Evolutionary conservation across 2,888 invertebrate genomes (phyloP).

Genomic region (Meghimatium bilineatum): DNA sequence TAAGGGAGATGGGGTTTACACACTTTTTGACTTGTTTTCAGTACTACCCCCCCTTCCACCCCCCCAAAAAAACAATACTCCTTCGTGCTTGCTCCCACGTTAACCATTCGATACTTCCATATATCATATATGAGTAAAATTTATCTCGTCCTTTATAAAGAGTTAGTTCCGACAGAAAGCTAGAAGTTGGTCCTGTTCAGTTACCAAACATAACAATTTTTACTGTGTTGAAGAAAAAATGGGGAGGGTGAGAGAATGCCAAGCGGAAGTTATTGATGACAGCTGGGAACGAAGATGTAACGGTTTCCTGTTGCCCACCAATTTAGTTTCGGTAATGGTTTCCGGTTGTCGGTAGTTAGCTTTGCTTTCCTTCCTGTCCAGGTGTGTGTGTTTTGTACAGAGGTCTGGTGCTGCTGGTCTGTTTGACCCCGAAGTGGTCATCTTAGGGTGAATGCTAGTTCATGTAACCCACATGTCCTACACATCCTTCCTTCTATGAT

Average conservation of each 20-base stretch:
- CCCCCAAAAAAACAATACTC: no score
- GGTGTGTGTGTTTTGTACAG: slow-evolving; percentile 2
- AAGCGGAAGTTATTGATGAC: slow-evolving; percentile 20
- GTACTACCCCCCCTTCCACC: no score
- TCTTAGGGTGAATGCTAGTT: no score
- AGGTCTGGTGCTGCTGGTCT: background rate
- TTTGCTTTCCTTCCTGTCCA: slow-evolving; percentile 9
- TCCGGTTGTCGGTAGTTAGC: slow-evolving; percentile 1
- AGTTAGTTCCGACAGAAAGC: background rate
- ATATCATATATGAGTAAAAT: no score
- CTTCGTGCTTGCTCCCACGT: no score
- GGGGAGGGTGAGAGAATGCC: background rate
- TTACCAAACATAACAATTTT: background rate
- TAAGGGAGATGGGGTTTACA: no score
- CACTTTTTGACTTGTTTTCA: no score
- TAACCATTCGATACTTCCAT: no score
- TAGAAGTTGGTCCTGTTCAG: background rate
- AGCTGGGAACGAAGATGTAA: slow-evolving; percentile 21
- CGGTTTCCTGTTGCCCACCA: slow-evolving; percentile 2
- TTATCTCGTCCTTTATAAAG: no score
- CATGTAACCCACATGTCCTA: no score
- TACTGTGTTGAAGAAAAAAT: background rate
- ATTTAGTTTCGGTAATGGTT: slow-evolving; percentile 25
- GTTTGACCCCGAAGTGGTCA: background rate
- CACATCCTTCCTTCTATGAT: no score